Percentiles rank a stretch among this genome's conserved stretches.
These are phyloP conservation scores for Drosophila teissieri DNA, from an alignment of 1,140 invertebrate species.

Conservation along the genomic window DNA sequence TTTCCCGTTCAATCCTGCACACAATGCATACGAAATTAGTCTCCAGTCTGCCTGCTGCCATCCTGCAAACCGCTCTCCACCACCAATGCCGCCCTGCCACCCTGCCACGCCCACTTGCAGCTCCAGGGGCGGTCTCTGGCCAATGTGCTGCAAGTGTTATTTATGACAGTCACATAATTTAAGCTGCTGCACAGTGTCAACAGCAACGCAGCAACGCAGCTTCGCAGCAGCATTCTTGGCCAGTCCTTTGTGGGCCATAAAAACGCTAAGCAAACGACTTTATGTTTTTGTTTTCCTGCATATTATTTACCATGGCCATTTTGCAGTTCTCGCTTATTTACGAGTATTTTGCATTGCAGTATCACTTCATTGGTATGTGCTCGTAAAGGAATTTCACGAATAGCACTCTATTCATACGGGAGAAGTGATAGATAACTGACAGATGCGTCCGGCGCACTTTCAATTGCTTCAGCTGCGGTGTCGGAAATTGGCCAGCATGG, in stretches of 20 bases:
- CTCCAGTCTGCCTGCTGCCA: slow-evolving; percentile 36
- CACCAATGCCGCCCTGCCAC: not conserved
- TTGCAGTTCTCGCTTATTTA: slow-evolving; percentile 13
- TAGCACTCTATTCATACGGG: not conserved
- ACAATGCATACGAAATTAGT: slow-evolving; percentile 65
- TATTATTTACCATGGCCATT: slow-evolving; percentile 15
- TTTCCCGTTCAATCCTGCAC: slow-evolving; percentile 39
- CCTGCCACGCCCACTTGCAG: slow-evolving; percentile 14
- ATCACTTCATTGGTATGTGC: slow-evolving; percentile 4
- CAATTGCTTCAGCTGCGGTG: slow-evolving; percentile 37
- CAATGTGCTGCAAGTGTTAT: slow-evolving; percentile 62
- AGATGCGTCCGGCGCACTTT: slow-evolving; percentile 47
- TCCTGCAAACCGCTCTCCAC: not conserved
- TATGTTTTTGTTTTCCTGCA: slow-evolving; percentile 29
- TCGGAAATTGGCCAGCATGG: slow-evolving; percentile 44
- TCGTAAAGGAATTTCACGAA: not conserved
- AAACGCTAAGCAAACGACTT: slow-evolving; percentile 51
- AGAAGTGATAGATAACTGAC: slow-evolving; percentile 44
- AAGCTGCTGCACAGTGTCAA: slow-evolving; percentile 59
- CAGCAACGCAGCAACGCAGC: slow-evolving; percentile 36
- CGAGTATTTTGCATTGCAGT: not conserved
- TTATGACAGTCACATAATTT: slow-evolving; percentile 70
- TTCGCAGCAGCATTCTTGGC: slow-evolving; percentile 12
- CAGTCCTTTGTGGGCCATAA: slow-evolving; percentile 61
- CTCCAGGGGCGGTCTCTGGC: slow-evolving; percentile 33